These are phyloP conservation scores for Pelvicachromis taeniatus DNA, from an alignment of 2,113 vertebrate species.

Conservation along the genomic window DNA sequence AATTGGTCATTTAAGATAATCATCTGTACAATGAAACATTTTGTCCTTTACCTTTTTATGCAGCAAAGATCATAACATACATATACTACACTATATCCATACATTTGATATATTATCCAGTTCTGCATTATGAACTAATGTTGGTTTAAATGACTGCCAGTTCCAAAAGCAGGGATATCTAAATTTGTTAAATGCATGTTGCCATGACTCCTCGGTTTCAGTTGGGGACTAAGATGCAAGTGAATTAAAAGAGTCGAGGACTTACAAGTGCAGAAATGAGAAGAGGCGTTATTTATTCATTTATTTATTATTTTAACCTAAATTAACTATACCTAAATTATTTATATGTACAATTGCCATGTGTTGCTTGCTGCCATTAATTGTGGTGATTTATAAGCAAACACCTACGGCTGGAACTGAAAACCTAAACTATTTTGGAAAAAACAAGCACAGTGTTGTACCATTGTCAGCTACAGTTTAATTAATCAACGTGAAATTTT, in stretches of 20 bases:
- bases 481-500: background rate
- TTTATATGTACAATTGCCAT: background rate
- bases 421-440: background rate
- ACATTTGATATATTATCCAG: background rate
- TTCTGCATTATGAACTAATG: background rate
- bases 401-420: background rate
- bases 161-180: background rate
- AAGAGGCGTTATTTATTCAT: background rate
- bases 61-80: background rate
- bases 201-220: background rate
- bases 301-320: background rate
- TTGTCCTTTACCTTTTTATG: background rate
- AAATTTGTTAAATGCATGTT: background rate
- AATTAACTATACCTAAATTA: background rate
- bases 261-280: background rate
- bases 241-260: background rate
- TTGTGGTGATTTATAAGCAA: background rate
- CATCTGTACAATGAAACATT: background rate
- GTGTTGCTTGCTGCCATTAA: background rate
- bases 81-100: background rate
- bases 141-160: background rate
- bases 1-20: background rate
- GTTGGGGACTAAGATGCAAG: too few relatives aligned
- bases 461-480: background rate
- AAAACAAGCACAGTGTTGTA: background rate